A percentile compares a stretch with the other conserved stretches of the same genome.
Evolutionary conservation across 1,140 invertebrate species (phyloP).

Genomic region (Andrena cerasifolii): DNA sequence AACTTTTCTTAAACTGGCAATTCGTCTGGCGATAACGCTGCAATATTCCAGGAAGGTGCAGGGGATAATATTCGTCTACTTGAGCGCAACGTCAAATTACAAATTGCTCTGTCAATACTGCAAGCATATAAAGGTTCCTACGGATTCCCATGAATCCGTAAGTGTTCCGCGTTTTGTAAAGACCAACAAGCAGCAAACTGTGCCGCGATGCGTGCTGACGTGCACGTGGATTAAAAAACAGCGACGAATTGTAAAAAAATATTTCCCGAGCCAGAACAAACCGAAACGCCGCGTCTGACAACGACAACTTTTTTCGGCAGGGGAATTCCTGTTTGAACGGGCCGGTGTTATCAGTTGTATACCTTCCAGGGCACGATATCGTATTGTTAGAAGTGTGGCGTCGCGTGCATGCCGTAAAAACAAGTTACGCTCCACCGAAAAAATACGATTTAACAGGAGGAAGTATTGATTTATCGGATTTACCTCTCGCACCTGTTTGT

Average conservation of each 20-base stretch:
- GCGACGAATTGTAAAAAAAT: neutral
- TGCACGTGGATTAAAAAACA: neutral
- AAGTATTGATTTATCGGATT: constrained; percentile 54
- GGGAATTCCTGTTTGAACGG: constrained; percentile 21
- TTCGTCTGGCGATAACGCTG: too few relatives aligned
- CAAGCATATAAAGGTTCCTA: too few relatives aligned
- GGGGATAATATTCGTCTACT: too few relatives aligned
- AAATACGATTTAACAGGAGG: constrained; percentile 48
- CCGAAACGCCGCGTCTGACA: neutral
- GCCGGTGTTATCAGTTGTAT: constrained; percentile 43
- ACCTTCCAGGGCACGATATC: constrained; percentile 19
- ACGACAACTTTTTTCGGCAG: constrained; percentile 21
- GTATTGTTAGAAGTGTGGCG: constrained; percentile 7
- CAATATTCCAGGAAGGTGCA: too few relatives aligned
- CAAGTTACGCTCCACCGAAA: constrained; percentile 20
- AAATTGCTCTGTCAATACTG: too few relatives aligned
- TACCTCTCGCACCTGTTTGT: constrained; percentile 29
- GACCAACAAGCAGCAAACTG: too few relatives aligned
- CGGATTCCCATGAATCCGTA: too few relatives aligned
- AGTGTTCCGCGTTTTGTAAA: too few relatives aligned
- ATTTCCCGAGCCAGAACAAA: neutral
- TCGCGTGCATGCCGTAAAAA: constrained; percentile 8
- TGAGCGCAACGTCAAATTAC: too few relatives aligned
- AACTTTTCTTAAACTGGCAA: too few relatives aligned
- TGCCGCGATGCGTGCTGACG: too few relatives aligned